phyloP scores from a whole-genome alignment of 2,797 vertebrate genomes.

The Propithecus perrieri region DNA sequence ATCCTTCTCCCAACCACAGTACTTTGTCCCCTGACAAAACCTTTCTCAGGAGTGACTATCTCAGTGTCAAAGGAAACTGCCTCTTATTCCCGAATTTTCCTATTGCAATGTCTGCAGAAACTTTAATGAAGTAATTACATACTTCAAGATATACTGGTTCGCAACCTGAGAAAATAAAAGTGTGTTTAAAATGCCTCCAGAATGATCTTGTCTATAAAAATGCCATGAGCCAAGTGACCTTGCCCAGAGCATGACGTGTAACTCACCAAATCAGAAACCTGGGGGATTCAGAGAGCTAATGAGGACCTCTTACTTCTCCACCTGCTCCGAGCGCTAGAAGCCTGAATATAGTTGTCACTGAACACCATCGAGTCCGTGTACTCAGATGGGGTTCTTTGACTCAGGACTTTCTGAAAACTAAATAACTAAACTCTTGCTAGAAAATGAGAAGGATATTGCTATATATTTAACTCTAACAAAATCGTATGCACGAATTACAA shows the following conservation, averaged over 20 bases:
- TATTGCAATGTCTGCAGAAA: not conserved
- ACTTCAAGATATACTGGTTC: conserved; percentile 18
- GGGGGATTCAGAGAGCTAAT: not conserved
- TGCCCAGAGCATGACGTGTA: not conserved
- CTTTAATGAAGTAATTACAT: conserved; percentile 41
- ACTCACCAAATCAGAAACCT: not conserved
- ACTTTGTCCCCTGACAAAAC: not conserved
- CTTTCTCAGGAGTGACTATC: not conserved
- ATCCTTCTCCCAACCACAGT: not conserved
- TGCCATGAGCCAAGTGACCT: conserved; percentile 3
- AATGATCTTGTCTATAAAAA: conserved; percentile 12
- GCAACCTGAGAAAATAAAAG: conserved; percentile 41
- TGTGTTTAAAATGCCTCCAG: not conserved
- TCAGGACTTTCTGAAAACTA: not conserved
- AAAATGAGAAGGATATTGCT: not conserved
- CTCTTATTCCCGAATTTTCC: conserved; percentile 15
- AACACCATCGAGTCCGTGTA: not conserved
- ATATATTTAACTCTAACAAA: not conserved
- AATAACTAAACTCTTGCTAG: not conserved
- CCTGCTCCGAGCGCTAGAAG: not conserved
- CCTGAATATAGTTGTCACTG: not conserved
- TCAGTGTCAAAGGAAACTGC: not conserved
- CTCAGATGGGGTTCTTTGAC: not conserved
- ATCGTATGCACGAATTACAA: not conserved
- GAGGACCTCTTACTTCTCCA: not conserved